Evolutionary conservation across 2,113 vertebrate species (phyloP), one percentile per base, ranked within the genome.

Genomic region (Cheilinus undulatus): DNA sequence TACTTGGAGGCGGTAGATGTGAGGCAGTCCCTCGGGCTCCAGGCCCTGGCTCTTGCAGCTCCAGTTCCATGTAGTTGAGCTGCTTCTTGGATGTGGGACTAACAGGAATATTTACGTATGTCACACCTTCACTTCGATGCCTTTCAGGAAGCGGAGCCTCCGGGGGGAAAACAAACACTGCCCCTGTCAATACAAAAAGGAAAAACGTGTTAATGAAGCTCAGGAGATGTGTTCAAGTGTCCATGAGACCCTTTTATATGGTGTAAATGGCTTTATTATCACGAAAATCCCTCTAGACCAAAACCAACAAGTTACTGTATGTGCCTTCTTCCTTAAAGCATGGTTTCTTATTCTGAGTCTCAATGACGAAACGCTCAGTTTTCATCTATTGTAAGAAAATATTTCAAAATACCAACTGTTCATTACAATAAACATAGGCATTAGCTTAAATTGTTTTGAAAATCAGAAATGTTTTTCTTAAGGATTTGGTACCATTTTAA

Each of bases 61-160:
- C 95, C 86, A 98, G 83, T 81, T 97, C 97, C 95, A 96, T 92
- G 88, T 97, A 98, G 88, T 97, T 95, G 66, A 96, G 94, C 81
- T 95, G 95, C 84, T 94, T 94, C 82, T 94, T 94, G 59, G 94
- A 93, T 1, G 92, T 88, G 14, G 96, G 96, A 75, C 96, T 97
- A 68, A 95, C 80, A 4, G 97, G 97, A 87, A 98, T 94, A 91
- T 97, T 97, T 60, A 95, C 93, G 3, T 96, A 97, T 2, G 91
- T 96, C 78, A 90, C 92, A 13, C 80, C 78, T 24, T 95, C 95
- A 0, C 89, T 79, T 38, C 82, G 91, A n/a, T 76, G 32, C 73
- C 92, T 92, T 24, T 96, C 95, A 30, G 89, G 43, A 28, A 78
- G 30, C 0, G 83, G 57, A 4, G 86, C 71, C 60, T 95, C 95